These are phyloP conservation scores for Campopleginae sp. DNA, from an alignment of 2,888 invertebrate species.

Conservation along the genomic window DNA sequence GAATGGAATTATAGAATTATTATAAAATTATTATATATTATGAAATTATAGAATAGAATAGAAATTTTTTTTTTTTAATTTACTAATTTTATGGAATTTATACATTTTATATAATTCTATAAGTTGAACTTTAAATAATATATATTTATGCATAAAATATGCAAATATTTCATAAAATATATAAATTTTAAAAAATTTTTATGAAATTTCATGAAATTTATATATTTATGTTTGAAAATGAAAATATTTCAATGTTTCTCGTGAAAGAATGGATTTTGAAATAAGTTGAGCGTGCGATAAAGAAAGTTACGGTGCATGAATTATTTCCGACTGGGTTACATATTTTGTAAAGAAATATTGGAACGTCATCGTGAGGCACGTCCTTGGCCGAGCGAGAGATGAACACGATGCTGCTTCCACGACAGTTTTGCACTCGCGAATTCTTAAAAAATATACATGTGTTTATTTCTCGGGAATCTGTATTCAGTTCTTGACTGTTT, in stretches of 20 bases:
- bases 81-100: too few species aligned
- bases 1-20: too few species aligned
- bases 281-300: neutral
- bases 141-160: too few species aligned
- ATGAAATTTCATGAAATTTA: too few species aligned
- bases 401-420: slow-evolving; percentile 50
- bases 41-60: too few species aligned
- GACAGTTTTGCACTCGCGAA: slow-evolving; percentile 46
- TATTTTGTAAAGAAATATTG: slow-evolving; percentile 39
- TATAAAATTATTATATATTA: too few species aligned
- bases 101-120: too few species aligned
- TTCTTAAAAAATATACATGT: slow-evolving; percentile 10
- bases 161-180: too few species aligned
- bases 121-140: too few species aligned
- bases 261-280: neutral
- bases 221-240: too few species aligned
- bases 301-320: neutral
- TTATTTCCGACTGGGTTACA: slow-evolving; percentile 17
- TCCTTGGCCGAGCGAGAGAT: slow-evolving; percentile 57
- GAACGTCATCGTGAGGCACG: slow-evolving; percentile 43
- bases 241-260: neutral
- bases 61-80: too few species aligned
- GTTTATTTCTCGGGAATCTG: slow-evolving; percentile 26
- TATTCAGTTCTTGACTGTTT: slow-evolving; percentile 61
- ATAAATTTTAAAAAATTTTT: neutral